Conservation (phyloP, 92 coral and sea anemone species). For the Plumapathes pennacea region DNA sequence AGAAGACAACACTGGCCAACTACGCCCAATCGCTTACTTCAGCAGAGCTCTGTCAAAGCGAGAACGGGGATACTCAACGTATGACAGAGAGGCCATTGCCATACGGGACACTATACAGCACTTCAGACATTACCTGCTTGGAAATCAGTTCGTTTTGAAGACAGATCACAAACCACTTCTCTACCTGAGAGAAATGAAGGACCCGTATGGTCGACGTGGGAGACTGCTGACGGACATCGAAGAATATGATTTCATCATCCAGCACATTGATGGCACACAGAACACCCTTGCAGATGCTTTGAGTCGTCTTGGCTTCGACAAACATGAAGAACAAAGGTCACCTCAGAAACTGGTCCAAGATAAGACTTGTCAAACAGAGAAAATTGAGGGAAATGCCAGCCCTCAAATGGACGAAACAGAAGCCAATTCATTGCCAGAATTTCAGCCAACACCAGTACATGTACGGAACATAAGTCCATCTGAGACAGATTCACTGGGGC, state of each 20-base stretch:
- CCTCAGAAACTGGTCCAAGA: too few species aligned
- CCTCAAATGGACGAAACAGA: too few species aligned
- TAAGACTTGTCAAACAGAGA: too few species aligned
- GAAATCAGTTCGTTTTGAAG: neutral
- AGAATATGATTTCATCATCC: constrained; percentile 27
- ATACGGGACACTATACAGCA: constrained; percentile 26
- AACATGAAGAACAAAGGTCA: too few species aligned
- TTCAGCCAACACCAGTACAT: too few species aligned
- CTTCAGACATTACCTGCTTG: constrained; percentile 14
- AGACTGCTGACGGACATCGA: constrained; percentile 29
- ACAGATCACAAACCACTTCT: constrained; percentile 14
- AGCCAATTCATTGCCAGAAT: too few species aligned
- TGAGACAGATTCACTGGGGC: too few species aligned
- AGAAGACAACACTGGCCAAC: neutral
- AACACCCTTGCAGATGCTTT: constrained; percentile 28
- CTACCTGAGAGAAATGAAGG: constrained; percentile 15
- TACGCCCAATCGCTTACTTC: constrained; percentile 16
- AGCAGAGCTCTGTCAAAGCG: constrained; percentile 12
- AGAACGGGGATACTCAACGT: constrained; percentile 18
- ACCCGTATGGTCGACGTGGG: constrained; percentile 33
- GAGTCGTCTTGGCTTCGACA: constrained; percentile 17
- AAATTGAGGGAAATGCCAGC: too few species aligned
- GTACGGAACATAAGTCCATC: too few species aligned
- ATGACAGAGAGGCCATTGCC: constrained; percentile 30
- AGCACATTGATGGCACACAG: constrained; percentile 35